A percentile compares a stretch with the other conserved stretches of the same genome.
Evolutionary conservation across 2,113 vertebrate genomes (phyloP).

Genomic region (Macquaria ambigua): DNA sequence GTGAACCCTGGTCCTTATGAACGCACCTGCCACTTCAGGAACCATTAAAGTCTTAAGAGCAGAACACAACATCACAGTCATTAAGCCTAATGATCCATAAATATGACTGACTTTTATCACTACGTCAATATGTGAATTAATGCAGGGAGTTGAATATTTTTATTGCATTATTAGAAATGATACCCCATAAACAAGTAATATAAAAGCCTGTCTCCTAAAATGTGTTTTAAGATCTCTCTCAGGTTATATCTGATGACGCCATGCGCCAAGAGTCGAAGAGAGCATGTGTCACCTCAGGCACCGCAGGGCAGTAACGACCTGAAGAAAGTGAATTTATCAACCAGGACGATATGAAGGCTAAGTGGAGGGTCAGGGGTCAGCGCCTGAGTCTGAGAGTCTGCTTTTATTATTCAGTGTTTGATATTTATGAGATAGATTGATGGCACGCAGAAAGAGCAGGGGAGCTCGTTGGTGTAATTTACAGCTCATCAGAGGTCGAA

Average conservation of each 20-base stretch:
- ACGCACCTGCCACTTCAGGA: slow-evolving; percentile 32
- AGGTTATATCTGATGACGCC: slow-evolving; percentile 60
- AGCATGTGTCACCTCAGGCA: slow-evolving; percentile 39
- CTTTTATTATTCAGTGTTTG: slow-evolving; percentile 58
- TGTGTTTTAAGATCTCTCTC: slow-evolving; percentile 30
- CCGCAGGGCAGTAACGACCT: background rate
- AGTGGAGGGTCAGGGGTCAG: slow-evolving; percentile 47
- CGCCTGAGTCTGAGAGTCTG: slow-evolving; percentile 31
- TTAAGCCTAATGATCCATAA: slow-evolving; percentile 43
- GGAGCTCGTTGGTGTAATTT: slow-evolving; percentile 45
- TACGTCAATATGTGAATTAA: slow-evolving; percentile 35
- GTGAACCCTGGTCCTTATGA: background rate
- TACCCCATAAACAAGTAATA: slow-evolving; percentile 47
- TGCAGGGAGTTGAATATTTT: slow-evolving; percentile 43
- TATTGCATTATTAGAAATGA: slow-evolving; percentile 45
- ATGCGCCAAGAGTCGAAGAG: slow-evolving; percentile 20
- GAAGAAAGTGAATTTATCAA: slow-evolving; percentile 27
- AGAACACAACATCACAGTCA: slow-evolving; percentile 30
- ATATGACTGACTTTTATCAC: slow-evolving; percentile 66
- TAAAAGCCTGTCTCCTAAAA: slow-evolving; percentile 62
- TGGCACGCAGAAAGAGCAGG: background rate
- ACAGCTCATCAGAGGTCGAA: slow-evolving; percentile 55
- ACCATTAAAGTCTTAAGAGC: slow-evolving; percentile 39
- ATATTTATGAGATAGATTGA: slow-evolving; percentile 65
- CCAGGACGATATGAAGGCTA: slow-evolving; percentile 6